These are phyloP conservation scores for Scarus forsteni DNA, from an alignment of 2,797 vertebrate genomes.

Conservation along the genomic window DNA sequence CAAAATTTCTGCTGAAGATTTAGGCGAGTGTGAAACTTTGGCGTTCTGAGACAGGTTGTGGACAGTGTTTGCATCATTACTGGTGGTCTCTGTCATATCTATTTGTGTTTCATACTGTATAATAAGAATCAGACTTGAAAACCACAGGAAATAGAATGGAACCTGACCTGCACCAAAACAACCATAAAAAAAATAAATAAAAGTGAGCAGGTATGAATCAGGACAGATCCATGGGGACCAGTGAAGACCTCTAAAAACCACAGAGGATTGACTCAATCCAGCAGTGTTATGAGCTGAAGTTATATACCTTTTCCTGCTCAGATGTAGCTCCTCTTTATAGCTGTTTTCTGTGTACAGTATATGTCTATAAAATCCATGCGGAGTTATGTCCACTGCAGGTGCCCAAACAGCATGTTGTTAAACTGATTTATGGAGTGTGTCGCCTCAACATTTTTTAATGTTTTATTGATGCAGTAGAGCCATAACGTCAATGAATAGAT, in stretches of 20 bases:
- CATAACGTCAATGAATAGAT: constrained; percentile 69
- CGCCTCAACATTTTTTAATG: constrained; percentile 65
- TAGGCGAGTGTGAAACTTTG: too few relatives aligned
- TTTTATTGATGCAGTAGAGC: constrained; percentile 66
- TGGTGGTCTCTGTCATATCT: too few relatives aligned
- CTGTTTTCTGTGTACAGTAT: constrained; percentile 56
- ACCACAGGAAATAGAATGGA: background rate
- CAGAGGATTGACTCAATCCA: constrained; percentile 17
- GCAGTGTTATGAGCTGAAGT: constrained; percentile 35
- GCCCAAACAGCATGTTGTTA: constrained; percentile 66
- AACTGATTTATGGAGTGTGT: constrained; percentile 73
- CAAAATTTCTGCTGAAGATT: too few relatives aligned
- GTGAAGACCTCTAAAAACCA: constrained; percentile 4
- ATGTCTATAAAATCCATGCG: constrained; percentile 68
- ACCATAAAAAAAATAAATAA: background rate
- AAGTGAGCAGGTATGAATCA: background rate
- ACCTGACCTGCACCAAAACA: background rate
- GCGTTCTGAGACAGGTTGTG: too few relatives aligned
- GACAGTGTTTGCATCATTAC: too few relatives aligned
- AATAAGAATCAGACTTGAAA: background rate
- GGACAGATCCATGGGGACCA: background rate
- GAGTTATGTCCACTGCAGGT: constrained; percentile 64
- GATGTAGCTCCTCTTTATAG: constrained; percentile 50
- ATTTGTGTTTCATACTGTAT: background rate
- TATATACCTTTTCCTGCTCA: constrained; percentile 48